Conservation (phyloP, 2,888 invertebrate species). For the Diadromus collaris region DNA sequence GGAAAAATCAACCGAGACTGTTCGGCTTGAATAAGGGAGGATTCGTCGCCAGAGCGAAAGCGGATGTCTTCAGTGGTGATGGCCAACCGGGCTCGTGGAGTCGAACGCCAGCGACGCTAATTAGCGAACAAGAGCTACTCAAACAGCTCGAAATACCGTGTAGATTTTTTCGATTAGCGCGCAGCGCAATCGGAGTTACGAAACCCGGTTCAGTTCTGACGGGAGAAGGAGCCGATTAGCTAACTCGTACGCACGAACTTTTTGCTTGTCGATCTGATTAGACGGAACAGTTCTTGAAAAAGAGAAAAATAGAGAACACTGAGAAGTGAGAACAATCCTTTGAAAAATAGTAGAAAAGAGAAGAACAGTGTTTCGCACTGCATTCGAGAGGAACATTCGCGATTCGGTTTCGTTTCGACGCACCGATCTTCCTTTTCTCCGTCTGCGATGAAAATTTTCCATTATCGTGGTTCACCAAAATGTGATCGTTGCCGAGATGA, state of each 20-base stretch:
- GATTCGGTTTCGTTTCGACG: conserved; percentile 24
- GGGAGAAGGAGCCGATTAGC: background rate
- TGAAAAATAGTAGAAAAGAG: conserved; percentile 65
- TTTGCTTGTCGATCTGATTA: conserved; percentile 62
- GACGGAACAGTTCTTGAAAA: background rate
- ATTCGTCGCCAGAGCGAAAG: background rate
- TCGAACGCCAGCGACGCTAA: background rate
- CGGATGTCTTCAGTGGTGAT: background rate
- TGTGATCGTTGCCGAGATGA: background rate
- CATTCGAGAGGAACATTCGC: background rate
- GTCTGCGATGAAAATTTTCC: background rate
- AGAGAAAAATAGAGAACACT: conserved; percentile 27
- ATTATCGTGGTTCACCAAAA: background rate
- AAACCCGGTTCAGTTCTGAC: conserved; percentile 26
- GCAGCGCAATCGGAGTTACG: conserved; percentile 28
- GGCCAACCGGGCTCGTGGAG: background rate
- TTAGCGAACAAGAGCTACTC: background rate
- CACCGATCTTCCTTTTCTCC: conserved; percentile 8
- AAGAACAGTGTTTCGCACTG: background rate
- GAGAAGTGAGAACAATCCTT: conserved; percentile 61
- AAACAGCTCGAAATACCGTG: conserved; percentile 9
- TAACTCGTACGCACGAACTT: conserved; percentile 26
- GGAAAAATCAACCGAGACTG: too few relatives aligned
- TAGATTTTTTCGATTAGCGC: conserved; percentile 55
- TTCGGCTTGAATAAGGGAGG: background rate